phyloP scores from a whole-genome alignment of 2,888 invertebrate genomes.

The Tholera decimalis region DNA sequence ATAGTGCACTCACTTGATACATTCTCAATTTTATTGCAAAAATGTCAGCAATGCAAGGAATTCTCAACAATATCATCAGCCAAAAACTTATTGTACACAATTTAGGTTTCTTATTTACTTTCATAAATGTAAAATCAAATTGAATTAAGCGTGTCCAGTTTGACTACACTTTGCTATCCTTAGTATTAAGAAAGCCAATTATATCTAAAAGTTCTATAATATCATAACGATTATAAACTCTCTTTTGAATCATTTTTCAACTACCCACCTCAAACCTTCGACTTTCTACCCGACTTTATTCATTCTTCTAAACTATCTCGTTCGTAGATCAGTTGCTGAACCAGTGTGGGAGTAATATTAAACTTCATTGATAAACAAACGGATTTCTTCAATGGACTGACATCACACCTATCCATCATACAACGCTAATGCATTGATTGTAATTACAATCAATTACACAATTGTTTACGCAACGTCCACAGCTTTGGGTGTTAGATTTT shows the following conservation, averaged over 20 bases:
- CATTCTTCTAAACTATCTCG: slow-evolving; percentile 32
- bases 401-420: slow-evolving; percentile 77
- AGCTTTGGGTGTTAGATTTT: slow-evolving; percentile 15
- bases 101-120: slow-evolving; percentile 12
- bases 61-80: neutral
- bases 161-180: neutral
- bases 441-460: too few species aligned
- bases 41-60: neutral
- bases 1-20: too few species aligned
- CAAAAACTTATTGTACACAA: neutral
- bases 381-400: slow-evolving; percentile 75
- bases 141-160: neutral
- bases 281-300: slow-evolving; percentile 3
- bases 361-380: slow-evolving; percentile 76
- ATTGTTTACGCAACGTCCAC: slow-evolving; percentile 83
- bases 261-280: slow-evolving; percentile 37
- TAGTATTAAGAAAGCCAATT: slow-evolving; percentile 25
- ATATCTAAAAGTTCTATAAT: neutral
- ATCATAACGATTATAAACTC: slow-evolving; percentile 24
- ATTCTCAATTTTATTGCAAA: slow-evolving; percentile 26
- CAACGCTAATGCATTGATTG: slow-evolving; percentile 83
- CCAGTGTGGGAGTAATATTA: slow-evolving; percentile 73
- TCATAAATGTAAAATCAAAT: slow-evolving; percentile 19
- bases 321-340: slow-evolving; percentile 37
- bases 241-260: slow-evolving; percentile 38